Evolutionary conservation across 2,888 invertebrate species (phyloP), one percentile per base, ranked within the genome.

Genomic region (Bellardia bayeri): DNA sequence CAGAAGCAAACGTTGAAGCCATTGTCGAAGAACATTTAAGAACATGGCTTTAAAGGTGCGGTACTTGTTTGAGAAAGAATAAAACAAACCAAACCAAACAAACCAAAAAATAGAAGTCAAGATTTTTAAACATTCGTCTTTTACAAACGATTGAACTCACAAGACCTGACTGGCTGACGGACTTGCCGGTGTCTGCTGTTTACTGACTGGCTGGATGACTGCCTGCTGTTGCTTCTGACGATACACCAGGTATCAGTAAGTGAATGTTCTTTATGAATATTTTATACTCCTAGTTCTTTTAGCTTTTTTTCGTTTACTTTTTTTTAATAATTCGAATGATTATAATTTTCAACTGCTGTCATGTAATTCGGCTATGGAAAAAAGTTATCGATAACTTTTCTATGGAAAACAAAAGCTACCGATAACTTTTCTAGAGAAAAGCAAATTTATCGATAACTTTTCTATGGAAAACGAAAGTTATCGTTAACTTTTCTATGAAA

Each of bases 81-180:
- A 37, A 64, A 68, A 51, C 37, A 33, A 82, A 61, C 40, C 42
- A 54, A 64, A 64, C 61, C 23, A 79, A 54, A n/a, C 40, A 14
- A 54, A 64, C 42, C 14, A 54, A 71, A 58, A 49, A 66, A 69
- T 63, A 54, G 69, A 61, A 75, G 58, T 51, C 6, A 76, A 76
- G 40, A 56, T 64, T n/a, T 63, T 45, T 33, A 76, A 23, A 83
- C 33, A 71, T 63, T 33, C 68, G 68, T 61, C 84, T 68, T 74
- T 79, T 61, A 85, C 79, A 72, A 51, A 74, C 79, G 54, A 74
- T 79, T 74, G 61, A 80, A 85, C 51, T 63, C 51, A 74, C n/a
- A 42, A 69, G 61, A 81, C 40, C 66, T 54, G 16, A 78, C 69
- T 74, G 69, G 68, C 13, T 30, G 56, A 68, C 58, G 30, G 51